Base-by-base conservation (phyloP, 1,140 invertebrate species). In the Sesamia nonagrioides region DNA sequence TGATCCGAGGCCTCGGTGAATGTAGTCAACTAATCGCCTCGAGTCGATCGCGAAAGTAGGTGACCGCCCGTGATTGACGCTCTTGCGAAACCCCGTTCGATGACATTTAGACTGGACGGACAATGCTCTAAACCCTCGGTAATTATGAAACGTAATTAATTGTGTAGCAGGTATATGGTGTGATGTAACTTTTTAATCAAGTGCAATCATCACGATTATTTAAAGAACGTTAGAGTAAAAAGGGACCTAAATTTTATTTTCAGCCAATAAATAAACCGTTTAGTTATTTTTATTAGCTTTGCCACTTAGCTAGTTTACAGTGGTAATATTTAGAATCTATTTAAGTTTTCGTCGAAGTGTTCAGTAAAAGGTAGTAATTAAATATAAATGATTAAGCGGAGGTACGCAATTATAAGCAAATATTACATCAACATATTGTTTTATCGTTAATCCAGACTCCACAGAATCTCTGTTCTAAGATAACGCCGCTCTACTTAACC, bases 401-500 rank as follows among this genome's bases (percentile, higher is more conserved):
- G 13, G 15, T n/a, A 61, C 61, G 72, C 56, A 66, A 66, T 66
- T 66, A 66, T 40, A 66, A 45, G 33, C 8, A 66, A 66, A 61
- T 48, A 50, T 75, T 77, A 77, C 61, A 66, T 77, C 50, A 77
- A 77, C 48, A 68, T 37, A 77, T 68, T 77, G 84, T 85, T 85
- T 87, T 86, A 79, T 83, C 88, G 21, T 69, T 78, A 92, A 92
- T 88, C 88, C 83, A 77, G 90, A 88, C 93, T 94, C 93, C 80
- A 95, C 86, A 85, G 91, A 89, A 91, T 90, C 88, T 92, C 88
- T 93, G 92, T 95, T 90, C 92, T 58, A 84, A 94, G 92, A 93
- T 94, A 94, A 94, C 92, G 82, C 91, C 93, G 93, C 93, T 95
- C 93, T 93, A 95, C 93, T 95, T 95, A 95, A 94, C 93, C 91